Evolutionary conservation across 2,888 invertebrate species (phyloP).

Genomic region (Pammene fasciana): DNA sequence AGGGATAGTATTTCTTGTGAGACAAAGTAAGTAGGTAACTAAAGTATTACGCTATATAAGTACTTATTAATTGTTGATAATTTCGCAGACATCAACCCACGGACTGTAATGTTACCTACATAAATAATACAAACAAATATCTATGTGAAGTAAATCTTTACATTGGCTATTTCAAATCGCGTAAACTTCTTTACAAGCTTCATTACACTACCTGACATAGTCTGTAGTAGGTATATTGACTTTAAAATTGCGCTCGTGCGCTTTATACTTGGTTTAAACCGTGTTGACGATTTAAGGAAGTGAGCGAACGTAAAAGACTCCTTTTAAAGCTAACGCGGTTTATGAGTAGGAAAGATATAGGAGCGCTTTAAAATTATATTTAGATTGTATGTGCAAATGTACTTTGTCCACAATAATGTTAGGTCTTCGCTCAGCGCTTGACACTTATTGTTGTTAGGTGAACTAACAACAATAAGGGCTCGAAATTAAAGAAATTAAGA

Average conservation of each 20-base stretch:
- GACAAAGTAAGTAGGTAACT: no score
- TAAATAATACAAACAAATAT: no score
- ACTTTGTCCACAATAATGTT: no score
- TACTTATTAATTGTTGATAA: no score
- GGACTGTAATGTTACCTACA: no score
- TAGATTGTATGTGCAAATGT: not conserved
- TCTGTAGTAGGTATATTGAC: slow-evolving; percentile 53
- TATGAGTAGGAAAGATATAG: slow-evolving; percentile 23
- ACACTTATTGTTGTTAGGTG: no score
- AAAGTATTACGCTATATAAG: no score
- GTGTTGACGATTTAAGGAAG: slow-evolving; percentile 59
- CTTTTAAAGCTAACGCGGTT: slow-evolving; percentile 35
- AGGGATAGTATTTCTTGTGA: no score
- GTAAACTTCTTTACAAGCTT: slow-evolving; percentile 59
- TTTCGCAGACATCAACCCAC: no score
- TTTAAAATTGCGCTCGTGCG: slow-evolving; percentile 61
- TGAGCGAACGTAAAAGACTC: slow-evolving; percentile 60
- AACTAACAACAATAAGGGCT: no score
- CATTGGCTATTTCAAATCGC: slow-evolving; percentile 56
- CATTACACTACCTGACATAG: slow-evolving; percentile 25
- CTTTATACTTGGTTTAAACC: slow-evolving; percentile 48
- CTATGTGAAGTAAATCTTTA: slow-evolving; percentile 41
- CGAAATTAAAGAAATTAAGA: no score
- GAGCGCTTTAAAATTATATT: not conserved
- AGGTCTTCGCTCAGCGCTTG: no score